A percentile compares a stretch with the other conserved stretches of the same genome.
Conservation (phyloP, 2,113 vertebrate species). For the Rhombomys opimus region DNA sequence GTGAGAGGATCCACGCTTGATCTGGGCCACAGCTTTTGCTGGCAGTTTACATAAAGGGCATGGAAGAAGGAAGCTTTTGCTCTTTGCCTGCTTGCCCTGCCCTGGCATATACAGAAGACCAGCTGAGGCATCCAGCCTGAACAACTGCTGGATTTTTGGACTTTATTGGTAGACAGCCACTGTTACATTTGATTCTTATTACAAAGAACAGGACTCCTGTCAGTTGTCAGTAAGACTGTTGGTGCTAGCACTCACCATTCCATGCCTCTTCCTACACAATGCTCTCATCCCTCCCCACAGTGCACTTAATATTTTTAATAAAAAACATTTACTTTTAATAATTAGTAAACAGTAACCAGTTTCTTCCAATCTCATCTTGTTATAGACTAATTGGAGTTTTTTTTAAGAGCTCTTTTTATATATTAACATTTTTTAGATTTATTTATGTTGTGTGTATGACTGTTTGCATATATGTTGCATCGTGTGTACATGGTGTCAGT, state of each 20-base stretch:
- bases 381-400: neutral
- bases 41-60: neutral
- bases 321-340: constrained; percentile 41
- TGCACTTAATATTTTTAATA: neutral
- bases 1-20: too few species aligned
- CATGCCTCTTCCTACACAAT: neutral
- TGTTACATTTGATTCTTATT: neutral
- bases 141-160: neutral
- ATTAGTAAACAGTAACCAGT: neutral
- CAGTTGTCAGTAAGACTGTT: neutral
- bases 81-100: neutral
- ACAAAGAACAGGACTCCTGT: neutral
- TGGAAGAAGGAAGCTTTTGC: neutral
- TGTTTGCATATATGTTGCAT: neutral
- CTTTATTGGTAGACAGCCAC: neutral
- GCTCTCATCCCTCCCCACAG: neutral
- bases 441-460: neutral
- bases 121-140: neutral
- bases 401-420: neutral
- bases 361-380: constrained; percentile 38
- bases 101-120: neutral
- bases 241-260: neutral
- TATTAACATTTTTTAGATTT: neutral
- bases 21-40: neutral
- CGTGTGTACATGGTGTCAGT: neutral